These are phyloP conservation scores for Melopsittacus undulatus DNA, from an alignment of 2,797 vertebrate species.

Conservation along the genomic window DNA sequence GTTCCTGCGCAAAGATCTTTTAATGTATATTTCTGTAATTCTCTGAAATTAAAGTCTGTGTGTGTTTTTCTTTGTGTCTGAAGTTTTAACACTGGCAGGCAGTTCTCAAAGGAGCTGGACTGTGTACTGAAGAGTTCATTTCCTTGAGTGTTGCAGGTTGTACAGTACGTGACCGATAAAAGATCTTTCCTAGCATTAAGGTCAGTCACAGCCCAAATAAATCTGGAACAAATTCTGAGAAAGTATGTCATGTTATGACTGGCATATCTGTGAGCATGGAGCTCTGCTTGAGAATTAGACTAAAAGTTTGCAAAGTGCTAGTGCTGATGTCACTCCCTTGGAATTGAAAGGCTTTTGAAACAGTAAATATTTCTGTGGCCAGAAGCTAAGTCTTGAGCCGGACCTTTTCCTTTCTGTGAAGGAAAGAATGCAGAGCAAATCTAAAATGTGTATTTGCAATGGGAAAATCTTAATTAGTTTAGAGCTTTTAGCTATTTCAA, in stretches of 20 bases:
- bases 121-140: not conserved
- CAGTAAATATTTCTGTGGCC: slow-evolving; percentile 72
- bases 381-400: slow-evolving; percentile 67
- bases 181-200: slow-evolving; percentile 27
- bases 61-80: not conserved
- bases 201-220: slow-evolving; percentile 44
- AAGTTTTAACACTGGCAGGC: not conserved
- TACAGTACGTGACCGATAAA: slow-evolving; percentile 48
- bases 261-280: slow-evolving; percentile 67
- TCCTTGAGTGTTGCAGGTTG: not conserved
- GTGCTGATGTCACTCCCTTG: slow-evolving; percentile 78
- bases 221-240: slow-evolving; percentile 70
- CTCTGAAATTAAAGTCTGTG: not conserved
- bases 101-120: not conserved
- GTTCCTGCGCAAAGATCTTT: not conserved
- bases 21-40: not conserved
- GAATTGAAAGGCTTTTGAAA: slow-evolving; percentile 75
- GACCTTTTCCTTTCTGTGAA: slow-evolving; percentile 67
- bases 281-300: slow-evolving; percentile 77
- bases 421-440: slow-evolving; percentile 74
- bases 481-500: slow-evolving; percentile 63
- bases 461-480: slow-evolving; percentile 74
- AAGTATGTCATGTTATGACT: slow-evolving; percentile 58
- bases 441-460: slow-evolving; percentile 71
- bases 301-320: slow-evolving; percentile 68